Evolutionary conservation across 1,140 invertebrate genomes (phyloP), one percentile per base, ranked within the genome.

Genomic region (Rhynchophorus ferrugineus): DNA sequence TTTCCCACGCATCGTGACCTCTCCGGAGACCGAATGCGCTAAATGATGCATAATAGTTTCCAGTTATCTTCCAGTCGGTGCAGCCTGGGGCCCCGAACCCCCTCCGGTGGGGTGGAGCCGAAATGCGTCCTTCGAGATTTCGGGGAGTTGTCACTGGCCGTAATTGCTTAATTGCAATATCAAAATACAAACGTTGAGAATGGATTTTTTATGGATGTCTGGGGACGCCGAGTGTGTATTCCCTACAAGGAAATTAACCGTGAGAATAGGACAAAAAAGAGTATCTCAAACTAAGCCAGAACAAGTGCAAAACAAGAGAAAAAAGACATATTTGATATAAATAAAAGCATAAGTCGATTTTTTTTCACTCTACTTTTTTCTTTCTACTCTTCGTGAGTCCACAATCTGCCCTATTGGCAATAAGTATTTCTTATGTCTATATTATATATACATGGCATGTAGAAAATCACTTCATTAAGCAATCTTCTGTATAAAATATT

Each of bases 131-230:
- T 50, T 14, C 16, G 49, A 37, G 49, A 51, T 16, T 17, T 29
- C 3, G 3, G n/a, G 41, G 19, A 38, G 11, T n/a, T 22, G 49
- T 44, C 42, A 24, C 33, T 38, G 41, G 42, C 42, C 38, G 41
- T 51, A 51, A 51, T 51, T 44, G 49, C 49, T 51, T 51, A 51
- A 51, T 51, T 51, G 49, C 33, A 36, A 51, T 39, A 51, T 51
- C 41, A 51, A 44, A 51, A 51, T 51, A 36, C 42, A 44, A 51
- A 51, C 49, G 49, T 41, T 11, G 38, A 35, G 14, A 22, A 51
- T 51, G 49, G 49, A 44, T 51, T 51, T 37, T 51, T 44, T 44
- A 51, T 51, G 49, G 49, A 44, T 14, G 24, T 21, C 34, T 38
- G 34, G 49, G 49, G 49, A 29, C n/a, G n/a, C n/a, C n/a, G n/a